Conservation (phyloP, 92 coral and sea anemone species). For the Parazoanthus atlanticus region DNA sequence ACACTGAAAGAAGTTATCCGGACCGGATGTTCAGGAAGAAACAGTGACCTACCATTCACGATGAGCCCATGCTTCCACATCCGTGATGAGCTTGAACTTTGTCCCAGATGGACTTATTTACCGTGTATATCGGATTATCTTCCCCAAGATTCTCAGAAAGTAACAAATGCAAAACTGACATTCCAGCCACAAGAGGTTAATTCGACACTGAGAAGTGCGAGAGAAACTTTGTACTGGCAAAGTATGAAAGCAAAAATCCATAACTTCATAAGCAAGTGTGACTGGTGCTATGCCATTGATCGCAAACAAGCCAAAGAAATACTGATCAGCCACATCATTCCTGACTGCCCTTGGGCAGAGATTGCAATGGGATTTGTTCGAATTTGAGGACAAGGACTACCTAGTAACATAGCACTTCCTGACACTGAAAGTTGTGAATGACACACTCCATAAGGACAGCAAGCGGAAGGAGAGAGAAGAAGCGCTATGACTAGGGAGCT, state of each 20-base stretch:
- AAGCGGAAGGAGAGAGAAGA: too few relatives aligned
- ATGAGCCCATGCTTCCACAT: conserved; percentile 24
- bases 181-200: conserved; percentile 21
- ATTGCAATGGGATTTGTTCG: neutral
- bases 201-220: conserved; percentile 21
- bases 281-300: conserved; percentile 6
- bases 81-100: neutral
- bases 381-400: too few relatives aligned
- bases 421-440: too few relatives aligned
- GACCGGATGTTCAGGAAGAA: conserved; percentile 21
- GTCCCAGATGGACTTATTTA: conserved; percentile 3
- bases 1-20: conserved; percentile 3
- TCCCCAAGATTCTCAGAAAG: conserved; percentile 19
- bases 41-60: neutral
- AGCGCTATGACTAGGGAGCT: too few relatives aligned
- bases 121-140: neutral
- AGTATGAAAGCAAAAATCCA: conserved; percentile 21
- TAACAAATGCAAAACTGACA: neutral
- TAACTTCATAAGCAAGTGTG: conserved; percentile 8
- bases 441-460: too few relatives aligned
- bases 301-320: conserved; percentile 25
- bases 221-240: conserved; percentile 25
- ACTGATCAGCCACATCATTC: conserved; percentile 19
- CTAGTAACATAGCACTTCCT: too few relatives aligned
- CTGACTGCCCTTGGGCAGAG: conserved; percentile 35